phyloP scores from a whole-genome alignment of 35 echinoderm and acorn worm species.

The Ptychodera flava region DNA sequence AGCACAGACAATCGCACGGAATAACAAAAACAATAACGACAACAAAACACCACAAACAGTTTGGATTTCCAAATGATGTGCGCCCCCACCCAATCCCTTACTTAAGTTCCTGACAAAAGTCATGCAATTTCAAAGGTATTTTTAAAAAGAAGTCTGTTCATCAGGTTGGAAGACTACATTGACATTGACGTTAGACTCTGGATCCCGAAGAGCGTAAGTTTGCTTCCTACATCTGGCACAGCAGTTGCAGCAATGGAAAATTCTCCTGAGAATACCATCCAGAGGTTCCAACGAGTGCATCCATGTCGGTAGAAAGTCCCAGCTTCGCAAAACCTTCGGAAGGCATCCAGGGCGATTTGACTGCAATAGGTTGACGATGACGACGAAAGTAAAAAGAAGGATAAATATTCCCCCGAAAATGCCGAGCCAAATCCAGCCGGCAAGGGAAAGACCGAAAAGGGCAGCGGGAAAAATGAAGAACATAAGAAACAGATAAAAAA shows the following conservation, averaged over 20 bases:
- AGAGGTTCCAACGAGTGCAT: slow-evolving; percentile 2
- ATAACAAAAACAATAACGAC: no score
- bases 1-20: no score
- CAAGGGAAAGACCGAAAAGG: slow-evolving; percentile 77
- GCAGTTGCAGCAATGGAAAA: background rate
- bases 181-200: no score
- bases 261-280: slow-evolving; percentile 48
- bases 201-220: background rate
- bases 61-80: no score
- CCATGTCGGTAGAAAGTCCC: background rate
- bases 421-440: slow-evolving; percentile 35
- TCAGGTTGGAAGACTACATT: no score
- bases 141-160: no score
- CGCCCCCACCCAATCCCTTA: no score
- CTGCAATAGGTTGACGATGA: slow-evolving; percentile 72
- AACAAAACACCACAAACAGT: no score
- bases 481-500: slow-evolving; percentile 57
- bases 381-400: slow-evolving; percentile 32
- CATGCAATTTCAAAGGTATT: no score
- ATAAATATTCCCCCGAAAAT: slow-evolving; percentile 39
- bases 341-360: background rate
- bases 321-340: background rate
- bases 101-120: no score
- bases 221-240: background rate
- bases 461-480: slow-evolving; percentile 55